phyloP scores from a whole-genome alignment of 1,140 invertebrate species.

The Drosophila punjabiensis region DNA sequence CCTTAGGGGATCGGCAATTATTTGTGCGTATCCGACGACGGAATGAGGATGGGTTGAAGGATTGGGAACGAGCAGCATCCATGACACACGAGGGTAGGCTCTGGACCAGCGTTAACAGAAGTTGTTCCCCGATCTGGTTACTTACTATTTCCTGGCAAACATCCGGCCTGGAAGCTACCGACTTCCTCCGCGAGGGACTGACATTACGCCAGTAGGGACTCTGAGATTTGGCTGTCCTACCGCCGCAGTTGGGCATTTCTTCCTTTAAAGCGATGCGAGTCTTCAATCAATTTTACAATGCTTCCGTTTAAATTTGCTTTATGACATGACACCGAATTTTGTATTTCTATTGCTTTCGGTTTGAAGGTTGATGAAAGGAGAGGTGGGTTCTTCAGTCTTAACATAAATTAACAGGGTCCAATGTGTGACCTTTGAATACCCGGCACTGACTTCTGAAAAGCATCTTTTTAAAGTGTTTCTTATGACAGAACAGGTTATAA shows the following conservation, averaged over 20 bases:
- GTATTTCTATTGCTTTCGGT: slow-evolving; percentile 12
- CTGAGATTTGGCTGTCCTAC: background rate
- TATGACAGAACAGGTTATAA: background rate
- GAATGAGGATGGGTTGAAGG: background rate
- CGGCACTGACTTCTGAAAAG: background rate
- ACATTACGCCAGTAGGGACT: slow-evolving; percentile 18
- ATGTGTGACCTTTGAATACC: background rate
- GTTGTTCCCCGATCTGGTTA: slow-evolving; percentile 14
- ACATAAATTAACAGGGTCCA: too few relatives aligned
- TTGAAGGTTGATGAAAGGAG: slow-evolving; percentile 31
- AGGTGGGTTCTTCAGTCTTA: background rate
- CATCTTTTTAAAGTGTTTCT: background rate
- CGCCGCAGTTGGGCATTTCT: slow-evolving; percentile 44
- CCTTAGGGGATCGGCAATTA: background rate
- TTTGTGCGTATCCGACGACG: background rate
- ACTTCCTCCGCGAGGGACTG: background rate
- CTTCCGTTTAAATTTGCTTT: slow-evolving; percentile 64
- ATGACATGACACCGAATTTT: slow-evolving; percentile 54
- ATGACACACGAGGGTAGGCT: background rate
- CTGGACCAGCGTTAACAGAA: slow-evolving; percentile 22
- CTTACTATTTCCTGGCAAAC: background rate
- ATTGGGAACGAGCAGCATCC: background rate
- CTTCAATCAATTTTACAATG: slow-evolving; percentile 62
- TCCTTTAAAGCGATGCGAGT: slow-evolving; percentile 5
- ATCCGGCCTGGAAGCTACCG: background rate